These are phyloP conservation scores for Lutjanus argentimaculatus DNA, from an alignment of 2,797 vertebrate genomes.

Conservation along the genomic window DNA sequence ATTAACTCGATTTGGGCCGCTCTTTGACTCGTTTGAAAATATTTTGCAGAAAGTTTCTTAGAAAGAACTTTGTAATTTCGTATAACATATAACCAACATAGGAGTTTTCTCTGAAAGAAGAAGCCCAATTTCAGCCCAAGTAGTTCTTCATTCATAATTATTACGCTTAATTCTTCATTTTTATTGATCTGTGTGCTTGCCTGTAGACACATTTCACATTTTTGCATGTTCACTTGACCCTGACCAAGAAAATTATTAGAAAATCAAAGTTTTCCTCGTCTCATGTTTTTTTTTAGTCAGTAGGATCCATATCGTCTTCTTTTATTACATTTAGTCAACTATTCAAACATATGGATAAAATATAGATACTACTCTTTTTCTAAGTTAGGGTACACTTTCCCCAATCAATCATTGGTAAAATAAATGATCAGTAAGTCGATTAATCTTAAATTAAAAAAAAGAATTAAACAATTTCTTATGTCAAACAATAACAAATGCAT, in stretches of 20 bases:
- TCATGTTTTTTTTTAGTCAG: neutral
- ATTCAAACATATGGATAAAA: no score
- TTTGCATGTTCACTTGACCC: neutral
- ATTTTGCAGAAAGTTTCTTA: neutral
- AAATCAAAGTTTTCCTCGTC: neutral
- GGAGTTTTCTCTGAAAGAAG: neutral
- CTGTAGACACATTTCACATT: neutral
- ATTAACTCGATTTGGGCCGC: neutral
- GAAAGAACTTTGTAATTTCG: neutral
- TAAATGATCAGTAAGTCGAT: no score
- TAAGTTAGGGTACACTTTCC: no score
- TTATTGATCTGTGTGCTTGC: neutral
- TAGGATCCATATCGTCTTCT: neutral
- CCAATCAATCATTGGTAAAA: no score
- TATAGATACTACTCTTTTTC: no score
- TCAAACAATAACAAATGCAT: no score
- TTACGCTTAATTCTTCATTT: neutral
- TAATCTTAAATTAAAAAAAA: no score
- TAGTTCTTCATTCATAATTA: neutral
- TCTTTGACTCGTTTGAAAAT: neutral
- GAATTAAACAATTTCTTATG: no score
- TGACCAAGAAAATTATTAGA: neutral
- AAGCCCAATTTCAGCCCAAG: neutral
- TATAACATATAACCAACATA: neutral
- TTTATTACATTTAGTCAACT: no score